A percentile compares a stretch with the other conserved stretches of the same genome.
These are phyloP conservation scores for Amphipoea oculea DNA, from an alignment of 2,888 invertebrate genomes.

Conservation along the genomic window DNA sequence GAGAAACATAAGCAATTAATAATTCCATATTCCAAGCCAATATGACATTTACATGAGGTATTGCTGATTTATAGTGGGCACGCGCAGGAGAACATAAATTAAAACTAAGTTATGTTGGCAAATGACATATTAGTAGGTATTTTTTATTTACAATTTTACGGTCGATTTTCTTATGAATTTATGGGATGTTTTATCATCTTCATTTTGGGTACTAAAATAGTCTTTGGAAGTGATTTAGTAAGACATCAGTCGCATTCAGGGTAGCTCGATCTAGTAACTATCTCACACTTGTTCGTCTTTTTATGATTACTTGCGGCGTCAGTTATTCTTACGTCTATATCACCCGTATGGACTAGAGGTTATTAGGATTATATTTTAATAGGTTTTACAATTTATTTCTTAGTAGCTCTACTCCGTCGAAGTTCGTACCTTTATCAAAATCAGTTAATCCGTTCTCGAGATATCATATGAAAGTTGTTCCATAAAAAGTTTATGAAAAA, in stretches of 20 bases:
- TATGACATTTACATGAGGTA: conserved; percentile 76
- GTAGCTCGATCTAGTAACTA: not conserved
- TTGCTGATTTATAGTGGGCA: conserved; percentile 68
- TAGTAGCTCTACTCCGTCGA: too few species aligned
- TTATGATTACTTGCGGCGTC: not conserved
- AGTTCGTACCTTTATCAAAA: too few species aligned
- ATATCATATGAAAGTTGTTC: too few species aligned
- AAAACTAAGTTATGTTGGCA: conserved; percentile 41
- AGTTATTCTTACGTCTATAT: too few species aligned
- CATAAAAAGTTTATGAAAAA: too few species aligned
- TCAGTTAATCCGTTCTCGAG: too few species aligned
- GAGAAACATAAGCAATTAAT: conserved; percentile 72
- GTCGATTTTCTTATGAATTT: conserved; percentile 22
- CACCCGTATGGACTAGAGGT: too few species aligned
- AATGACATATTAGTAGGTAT: conserved; percentile 50
- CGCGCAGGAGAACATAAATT: conserved; percentile 54
- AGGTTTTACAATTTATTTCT: too few species aligned
- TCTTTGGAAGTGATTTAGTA: conserved; percentile 27
- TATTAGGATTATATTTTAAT: too few species aligned
- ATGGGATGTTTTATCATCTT: conserved; percentile 11
- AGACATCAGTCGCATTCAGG: not conserved
- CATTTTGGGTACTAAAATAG: conserved; percentile 4
- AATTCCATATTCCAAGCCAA: conserved; percentile 71
- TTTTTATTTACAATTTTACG: conserved; percentile 31
- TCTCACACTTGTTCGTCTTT: not conserved